A percentile compares a stretch with the other conserved stretches of the same genome.
These are phyloP conservation scores for Theristicus caerulescens DNA, from an alignment of 2,113 vertebrate genomes.

Conservation along the genomic window DNA sequence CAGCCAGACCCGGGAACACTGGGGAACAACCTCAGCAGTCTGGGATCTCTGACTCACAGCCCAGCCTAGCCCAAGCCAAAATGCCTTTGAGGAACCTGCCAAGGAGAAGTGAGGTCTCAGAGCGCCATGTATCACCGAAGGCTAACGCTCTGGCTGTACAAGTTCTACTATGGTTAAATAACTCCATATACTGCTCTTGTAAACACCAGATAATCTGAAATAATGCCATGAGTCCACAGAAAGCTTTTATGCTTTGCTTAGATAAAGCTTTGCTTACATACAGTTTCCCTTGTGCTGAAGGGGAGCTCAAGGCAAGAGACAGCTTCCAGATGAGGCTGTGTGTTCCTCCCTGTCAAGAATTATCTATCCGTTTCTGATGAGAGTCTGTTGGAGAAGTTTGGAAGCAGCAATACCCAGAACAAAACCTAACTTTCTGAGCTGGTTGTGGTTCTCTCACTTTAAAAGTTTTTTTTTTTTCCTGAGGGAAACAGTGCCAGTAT, in stretches of 20 bases:
- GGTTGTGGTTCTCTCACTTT: fast-evolving
- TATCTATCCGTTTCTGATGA: not conserved
- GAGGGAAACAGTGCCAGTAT: not conserved
- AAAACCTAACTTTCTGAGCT: not conserved
- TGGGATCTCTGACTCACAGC: not conserved
- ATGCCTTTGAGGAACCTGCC: not conserved
- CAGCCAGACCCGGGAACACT: not conserved
- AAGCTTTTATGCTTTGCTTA: constrained; percentile 11
- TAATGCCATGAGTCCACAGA: not conserved
- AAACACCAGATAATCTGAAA: constrained; percentile 22
- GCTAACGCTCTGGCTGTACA: not conserved
- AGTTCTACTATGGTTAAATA: not conserved
- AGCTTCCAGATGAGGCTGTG: not conserved
- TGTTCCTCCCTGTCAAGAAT: not conserved
- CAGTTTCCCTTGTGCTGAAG: not conserved
- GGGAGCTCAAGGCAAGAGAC: not conserved
- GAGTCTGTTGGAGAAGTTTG: not conserved
- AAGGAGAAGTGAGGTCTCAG: not conserved
- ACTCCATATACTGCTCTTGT: not conserved
- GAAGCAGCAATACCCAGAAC: not conserved
- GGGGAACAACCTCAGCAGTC: not conserved
- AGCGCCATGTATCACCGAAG: not conserved
- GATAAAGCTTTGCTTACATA: not conserved
- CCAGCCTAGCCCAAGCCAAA: not conserved
- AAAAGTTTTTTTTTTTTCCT: not conserved